phyloP scores from a whole-genome alignment of 2,888 invertebrate species.

The Helobdella robusta region DNA sequence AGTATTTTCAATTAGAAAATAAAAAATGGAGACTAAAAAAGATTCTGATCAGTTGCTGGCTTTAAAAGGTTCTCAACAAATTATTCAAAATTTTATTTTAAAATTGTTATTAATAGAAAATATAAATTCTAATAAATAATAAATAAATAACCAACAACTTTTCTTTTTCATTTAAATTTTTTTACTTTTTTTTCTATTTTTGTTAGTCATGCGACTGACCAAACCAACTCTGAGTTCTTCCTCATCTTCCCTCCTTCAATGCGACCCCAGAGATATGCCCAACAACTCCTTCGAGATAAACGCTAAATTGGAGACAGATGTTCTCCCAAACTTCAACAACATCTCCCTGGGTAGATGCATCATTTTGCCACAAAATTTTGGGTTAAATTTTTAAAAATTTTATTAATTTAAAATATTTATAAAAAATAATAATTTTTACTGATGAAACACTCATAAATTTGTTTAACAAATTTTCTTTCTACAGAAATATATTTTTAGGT shows the following conservation, averaged over 20 bases:
- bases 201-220: constrained; percentile 79
- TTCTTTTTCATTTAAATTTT: neutral
- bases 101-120: neutral
- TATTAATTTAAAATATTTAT: neutral
- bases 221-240: constrained; percentile 77
- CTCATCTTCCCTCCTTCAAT: constrained; percentile 59
- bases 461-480: constrained; percentile 34
- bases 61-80: constrained; percentile 20
- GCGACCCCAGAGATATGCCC: constrained; percentile 71
- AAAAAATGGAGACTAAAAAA: constrained; percentile 17
- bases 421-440: no score
- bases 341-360: constrained; percentile 75
- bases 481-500: constrained; percentile 83
- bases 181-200: neutral
- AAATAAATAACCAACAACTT: neutral
- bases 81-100: no score
- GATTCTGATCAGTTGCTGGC: constrained; percentile 28
- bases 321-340: constrained; percentile 60
- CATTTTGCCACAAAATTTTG: constrained; percentile 88
- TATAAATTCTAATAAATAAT: neutral
- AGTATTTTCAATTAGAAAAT: neutral
- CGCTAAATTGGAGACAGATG: constrained; percentile 72
- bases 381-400: constrained; percentile 52
- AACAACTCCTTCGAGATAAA: constrained; percentile 69
- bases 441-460: neutral